Base-by-base conservation (phyloP, 1,140 invertebrate genomes). In the Hycleus phaleratus region DNA sequence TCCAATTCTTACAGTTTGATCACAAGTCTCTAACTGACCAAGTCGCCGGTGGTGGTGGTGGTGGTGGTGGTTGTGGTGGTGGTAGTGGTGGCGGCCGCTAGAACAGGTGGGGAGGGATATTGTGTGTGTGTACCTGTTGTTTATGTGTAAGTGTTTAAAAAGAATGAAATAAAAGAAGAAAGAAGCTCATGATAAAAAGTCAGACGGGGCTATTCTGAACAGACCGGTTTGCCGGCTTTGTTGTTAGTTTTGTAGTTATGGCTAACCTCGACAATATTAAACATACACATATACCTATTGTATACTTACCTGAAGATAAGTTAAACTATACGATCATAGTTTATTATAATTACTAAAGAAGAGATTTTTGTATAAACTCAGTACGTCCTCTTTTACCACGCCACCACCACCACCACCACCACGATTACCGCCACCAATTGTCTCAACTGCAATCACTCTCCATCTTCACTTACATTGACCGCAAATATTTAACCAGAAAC, bases 151-250 rank as follows among this genome's bases (percentile, higher is more conserved):
- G 7, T 32, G 32, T 32, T 32, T 32, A 32, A 32, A 32, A 65
- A 65, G 63, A 62, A 65, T 65, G 61, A 65, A 65, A 65, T 65
- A 65, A 65, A 65, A 65, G 63, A 63, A 65, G 63, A 65, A 65
- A 65, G 63, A 63, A 65, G 63, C 63, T 60, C 61, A 56, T 46
- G 63, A 53, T 65, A 65, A 65, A 65, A 65, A 65, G 63, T 65
- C 63, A 65, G 58, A 58, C 63, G 55, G 63, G 56, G 7, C 32
- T 32, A 32, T 7, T 32, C 54, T 56, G 46, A 49, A 56, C 46
- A 54, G 58, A 60, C 59, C 59, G 59, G 59, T 60, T 60, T 60
- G 42, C 32, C 39, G 48, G 52, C 58, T 60, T 60, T 56, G 58
- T 56, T 32, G 32, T 32, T 32, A 32, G 18, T 18, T 18, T 18